Conservation (phyloP, 2,113 vertebrate genomes). For the Bubo bubo region DNA sequence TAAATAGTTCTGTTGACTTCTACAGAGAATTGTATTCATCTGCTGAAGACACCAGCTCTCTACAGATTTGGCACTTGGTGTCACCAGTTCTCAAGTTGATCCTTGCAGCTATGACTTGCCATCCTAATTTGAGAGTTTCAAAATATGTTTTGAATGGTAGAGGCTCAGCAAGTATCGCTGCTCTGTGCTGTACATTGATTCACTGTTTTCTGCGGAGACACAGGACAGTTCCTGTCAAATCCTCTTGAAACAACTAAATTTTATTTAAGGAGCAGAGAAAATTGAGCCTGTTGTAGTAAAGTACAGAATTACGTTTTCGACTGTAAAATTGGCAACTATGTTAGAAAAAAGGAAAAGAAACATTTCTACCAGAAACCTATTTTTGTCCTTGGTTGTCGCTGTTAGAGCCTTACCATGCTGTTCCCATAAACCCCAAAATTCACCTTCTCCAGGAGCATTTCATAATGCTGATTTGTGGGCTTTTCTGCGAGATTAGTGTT, state of each 20-base stretch:
- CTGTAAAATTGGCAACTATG: background rate
- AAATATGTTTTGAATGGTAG: background rate
- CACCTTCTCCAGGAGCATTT: background rate
- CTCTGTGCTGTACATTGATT: background rate
- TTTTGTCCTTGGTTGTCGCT: background rate
- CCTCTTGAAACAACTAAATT: background rate
- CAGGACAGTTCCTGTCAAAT: background rate
- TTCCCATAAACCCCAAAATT: background rate
- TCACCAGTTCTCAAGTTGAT: background rate
- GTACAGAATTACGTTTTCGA: background rate
- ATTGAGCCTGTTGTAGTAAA: background rate
- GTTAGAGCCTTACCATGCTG: background rate
- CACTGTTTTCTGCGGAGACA: background rate
- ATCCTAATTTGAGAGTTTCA: background rate
- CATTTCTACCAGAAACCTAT: accelerated
- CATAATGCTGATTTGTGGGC: accelerated
- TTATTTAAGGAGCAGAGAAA: background rate
- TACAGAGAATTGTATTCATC: background rate
- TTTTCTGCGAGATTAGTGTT: background rate
- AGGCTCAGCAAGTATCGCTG: background rate
- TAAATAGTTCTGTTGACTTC: background rate
- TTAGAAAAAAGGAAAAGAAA: background rate
- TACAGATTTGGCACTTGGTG: background rate
- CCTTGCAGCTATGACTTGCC: slow-evolving; percentile 1
- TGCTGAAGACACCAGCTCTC: background rate